phyloP scores from a whole-genome alignment of 2,113 vertebrate genomes.

The Melanocharis versteri region DNA sequence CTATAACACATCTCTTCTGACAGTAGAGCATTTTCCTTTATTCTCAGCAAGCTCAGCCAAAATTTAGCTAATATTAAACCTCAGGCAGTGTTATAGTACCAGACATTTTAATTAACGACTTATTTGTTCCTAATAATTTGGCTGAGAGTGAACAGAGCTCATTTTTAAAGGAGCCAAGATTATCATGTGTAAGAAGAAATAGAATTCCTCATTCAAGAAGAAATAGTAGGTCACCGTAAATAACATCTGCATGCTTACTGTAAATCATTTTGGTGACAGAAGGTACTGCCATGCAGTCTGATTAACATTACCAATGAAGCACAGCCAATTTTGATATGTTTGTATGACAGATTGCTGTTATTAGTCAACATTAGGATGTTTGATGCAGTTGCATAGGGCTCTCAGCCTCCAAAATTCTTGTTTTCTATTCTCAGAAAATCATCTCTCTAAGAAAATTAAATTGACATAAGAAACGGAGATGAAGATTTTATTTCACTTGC shows the following conservation, averaged over 20 bases:
- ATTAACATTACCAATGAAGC: conserved; percentile 51
- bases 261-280: conserved; percentile 63
- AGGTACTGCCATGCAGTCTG: conserved; percentile 51
- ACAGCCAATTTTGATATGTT: conserved; percentile 62
- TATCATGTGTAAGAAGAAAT: not conserved
- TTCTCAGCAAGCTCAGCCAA: not conserved
- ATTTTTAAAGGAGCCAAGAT: conserved; percentile 11
- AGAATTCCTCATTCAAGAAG: not conserved
- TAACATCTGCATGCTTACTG: conserved; percentile 57
- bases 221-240: conserved; percentile 49
- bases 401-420: not conserved
- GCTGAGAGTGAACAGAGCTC: not conserved
- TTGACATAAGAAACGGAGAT: not conserved
- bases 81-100: not conserved
- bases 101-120: not conserved
- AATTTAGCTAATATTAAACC: not conserved
- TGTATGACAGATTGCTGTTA: conserved; percentile 58
- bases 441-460: conserved; percentile 1
- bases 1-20: not conserved
- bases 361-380: conserved; percentile 53
- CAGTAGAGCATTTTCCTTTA: not conserved
- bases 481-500: not conserved
- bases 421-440: not conserved
- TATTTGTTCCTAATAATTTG: not conserved
- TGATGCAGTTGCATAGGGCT: not conserved